Percentiles rank a stretch among this genome's conserved stretches.
Conservation (phyloP, 2,888 invertebrate genomes). For the Euproctis similis region DNA sequence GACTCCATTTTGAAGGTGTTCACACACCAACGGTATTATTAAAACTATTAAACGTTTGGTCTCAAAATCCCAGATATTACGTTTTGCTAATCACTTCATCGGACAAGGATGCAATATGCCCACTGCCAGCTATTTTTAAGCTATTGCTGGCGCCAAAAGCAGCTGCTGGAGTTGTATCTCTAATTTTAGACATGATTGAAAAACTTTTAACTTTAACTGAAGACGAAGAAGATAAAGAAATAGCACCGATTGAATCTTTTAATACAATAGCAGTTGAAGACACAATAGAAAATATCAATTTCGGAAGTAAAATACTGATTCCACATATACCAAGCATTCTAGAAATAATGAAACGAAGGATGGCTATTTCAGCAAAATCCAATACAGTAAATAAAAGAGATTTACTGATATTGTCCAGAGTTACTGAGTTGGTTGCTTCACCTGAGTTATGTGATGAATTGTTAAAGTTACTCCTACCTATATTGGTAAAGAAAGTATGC, state of each 20-base stretch:
- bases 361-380: slow-evolving; percentile 74
- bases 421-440: slow-evolving; percentile 84
- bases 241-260: slow-evolving; percentile 53
- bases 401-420: slow-evolving; percentile 82
- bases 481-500: slow-evolving; percentile 79
- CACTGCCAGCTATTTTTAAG: slow-evolving; percentile 81
- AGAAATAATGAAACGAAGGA: slow-evolving; percentile 79
- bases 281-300: slow-evolving; percentile 73
- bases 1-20: slow-evolving; percentile 86
- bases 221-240: slow-evolving; percentile 70
- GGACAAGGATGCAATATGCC: slow-evolving; percentile 62
- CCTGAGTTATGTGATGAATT: slow-evolving; percentile 81
- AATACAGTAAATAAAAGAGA: slow-evolving; percentile 81
- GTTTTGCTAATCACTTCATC: slow-evolving; percentile 79
- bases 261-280: slow-evolving; percentile 36
- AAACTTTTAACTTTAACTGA: slow-evolving; percentile 80
- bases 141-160: slow-evolving; percentile 83
- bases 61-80: slow-evolving; percentile 86
- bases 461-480: slow-evolving; percentile 81
- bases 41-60: slow-evolving; percentile 87
- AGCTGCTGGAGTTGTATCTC: slow-evolving; percentile 78
- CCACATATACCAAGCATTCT: slow-evolving; percentile 84
- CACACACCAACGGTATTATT: slow-evolving; percentile 88
- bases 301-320: slow-evolving; percentile 82
- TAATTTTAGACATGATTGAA: slow-evolving; percentile 84